Evolutionary conservation across 2,888 invertebrate genomes (phyloP).

Genomic region (Pediacus dermestoides): DNA sequence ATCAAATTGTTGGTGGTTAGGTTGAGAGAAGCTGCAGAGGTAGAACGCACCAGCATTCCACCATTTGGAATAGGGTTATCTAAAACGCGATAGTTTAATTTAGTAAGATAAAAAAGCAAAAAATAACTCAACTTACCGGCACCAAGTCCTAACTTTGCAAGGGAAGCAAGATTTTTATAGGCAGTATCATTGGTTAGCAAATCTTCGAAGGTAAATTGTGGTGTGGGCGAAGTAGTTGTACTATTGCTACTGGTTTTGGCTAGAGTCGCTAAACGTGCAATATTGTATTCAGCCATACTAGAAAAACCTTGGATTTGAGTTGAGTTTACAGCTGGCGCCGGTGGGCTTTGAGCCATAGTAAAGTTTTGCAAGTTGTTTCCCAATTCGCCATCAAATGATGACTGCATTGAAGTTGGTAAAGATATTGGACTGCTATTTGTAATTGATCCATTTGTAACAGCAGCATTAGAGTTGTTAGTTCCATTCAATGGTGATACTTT

Average conservation of each 20-base stretch:
- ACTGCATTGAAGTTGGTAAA: conserved; percentile 66
- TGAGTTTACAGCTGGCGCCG: conserved; percentile 33
- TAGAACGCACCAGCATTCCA: conserved; percentile 56
- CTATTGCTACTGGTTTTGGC: conserved; percentile 61
- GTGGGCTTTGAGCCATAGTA: conserved; percentile 39
- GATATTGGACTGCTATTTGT: conserved; percentile 69
- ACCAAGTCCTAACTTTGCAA: conserved; percentile 77
- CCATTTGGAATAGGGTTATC: conserved; percentile 50
- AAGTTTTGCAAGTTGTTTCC: conserved; percentile 43
- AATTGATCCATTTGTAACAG: conserved; percentile 46
- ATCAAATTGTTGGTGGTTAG: conserved; percentile 47
- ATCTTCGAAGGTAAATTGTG: conserved; percentile 72
- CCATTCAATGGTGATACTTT: conserved; percentile 39
- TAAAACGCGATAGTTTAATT: too few species aligned
- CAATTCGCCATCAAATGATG: conserved; percentile 75
- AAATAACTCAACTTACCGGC: conserved; percentile 53
- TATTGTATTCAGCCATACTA: conserved; percentile 82
- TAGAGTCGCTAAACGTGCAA: conserved; percentile 78
- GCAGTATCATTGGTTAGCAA: conserved; percentile 76
- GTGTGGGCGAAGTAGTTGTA: conserved; percentile 50
- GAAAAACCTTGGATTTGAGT: conserved; percentile 55
- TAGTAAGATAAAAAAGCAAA: not conserved
- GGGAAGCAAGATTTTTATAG: conserved; percentile 83
- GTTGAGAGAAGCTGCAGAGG: conserved; percentile 59
- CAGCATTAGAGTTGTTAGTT: too few species aligned